A percentile compares a stretch with the other conserved stretches of the same genome.
These are phyloP conservation scores for Zapornia atra DNA, from an alignment of 2,113 vertebrate species.

Conservation along the genomic window DNA sequence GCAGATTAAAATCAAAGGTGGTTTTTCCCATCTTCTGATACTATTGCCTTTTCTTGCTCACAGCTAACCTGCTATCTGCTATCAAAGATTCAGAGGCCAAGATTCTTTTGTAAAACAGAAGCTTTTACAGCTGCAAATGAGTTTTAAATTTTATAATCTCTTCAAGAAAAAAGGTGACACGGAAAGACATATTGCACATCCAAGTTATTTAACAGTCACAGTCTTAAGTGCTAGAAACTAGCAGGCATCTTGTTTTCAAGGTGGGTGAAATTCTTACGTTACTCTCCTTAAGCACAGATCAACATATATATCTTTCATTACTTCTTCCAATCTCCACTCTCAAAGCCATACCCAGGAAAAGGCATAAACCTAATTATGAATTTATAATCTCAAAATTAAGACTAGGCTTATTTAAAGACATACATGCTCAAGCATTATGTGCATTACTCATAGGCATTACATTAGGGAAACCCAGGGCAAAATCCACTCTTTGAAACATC, in stretches of 20 bases:
- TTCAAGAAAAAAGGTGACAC: neutral
- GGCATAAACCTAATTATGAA: neutral
- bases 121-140: neutral
- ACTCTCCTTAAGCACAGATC: neutral
- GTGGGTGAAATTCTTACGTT: no score
- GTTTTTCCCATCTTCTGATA: neutral
- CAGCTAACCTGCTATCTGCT: neutral
- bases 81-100: neutral
- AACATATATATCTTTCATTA: neutral
- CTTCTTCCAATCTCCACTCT: neutral
- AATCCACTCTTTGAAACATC: neutral
- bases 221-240: neutral
- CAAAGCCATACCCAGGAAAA: neutral
- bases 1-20: neutral
- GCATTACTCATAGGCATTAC: rapidly evolving
- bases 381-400: neutral
- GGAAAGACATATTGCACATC: neutral
- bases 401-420: neutral
- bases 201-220: neutral
- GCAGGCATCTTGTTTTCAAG: neutral
- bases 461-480: neutral
- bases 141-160: neutral
- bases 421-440: neutral
- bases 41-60: neutral
- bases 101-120: neutral